Evolutionary conservation across 2,888 invertebrate species (phyloP).

Genomic region (Drosophila anomalata): DNA sequence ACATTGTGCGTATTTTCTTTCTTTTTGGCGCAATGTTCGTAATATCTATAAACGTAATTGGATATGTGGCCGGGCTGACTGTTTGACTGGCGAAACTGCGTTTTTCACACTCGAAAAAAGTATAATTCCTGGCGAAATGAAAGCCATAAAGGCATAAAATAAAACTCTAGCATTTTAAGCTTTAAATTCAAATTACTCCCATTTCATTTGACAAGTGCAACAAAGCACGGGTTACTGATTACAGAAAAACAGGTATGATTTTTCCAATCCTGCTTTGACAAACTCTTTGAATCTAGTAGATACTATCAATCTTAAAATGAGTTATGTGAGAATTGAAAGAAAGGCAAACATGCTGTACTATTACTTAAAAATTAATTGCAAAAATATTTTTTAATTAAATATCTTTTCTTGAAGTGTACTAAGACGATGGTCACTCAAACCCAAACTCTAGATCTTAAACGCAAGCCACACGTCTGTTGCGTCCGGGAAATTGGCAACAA

Average conservation of each 20-base stretch:
- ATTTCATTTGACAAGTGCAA: not conserved
- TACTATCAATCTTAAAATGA: not conserved
- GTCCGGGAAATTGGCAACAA: constrained; percentile 74
- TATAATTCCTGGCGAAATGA: not conserved
- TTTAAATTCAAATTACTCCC: not conserved
- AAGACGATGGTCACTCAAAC: constrained; percentile 8
- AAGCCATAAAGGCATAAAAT: not conserved
- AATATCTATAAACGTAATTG: constrained; percentile 80
- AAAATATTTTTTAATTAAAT: not conserved
- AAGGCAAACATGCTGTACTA: not conserved
- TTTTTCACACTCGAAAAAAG: constrained; percentile 2
- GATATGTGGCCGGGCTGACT: constrained; percentile 65
- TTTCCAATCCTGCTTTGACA: not conserved
- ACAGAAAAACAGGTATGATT: not conserved
- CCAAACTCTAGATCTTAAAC: constrained; percentile 1
- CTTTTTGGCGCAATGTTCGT: constrained; percentile 61
- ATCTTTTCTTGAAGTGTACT: not conserved
- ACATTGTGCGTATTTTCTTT: constrained; percentile 65
- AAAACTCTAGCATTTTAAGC: not conserved
- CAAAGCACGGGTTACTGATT: not conserved
- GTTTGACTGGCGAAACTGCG: constrained; percentile 47
- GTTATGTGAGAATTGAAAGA: not conserved
- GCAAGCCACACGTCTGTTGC: constrained; percentile 43
- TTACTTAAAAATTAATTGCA: not conserved
- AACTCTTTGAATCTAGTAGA: not conserved